phyloP scores from a whole-genome alignment of 2,888 invertebrate genomes.

The Dryobotodes eremita region DNA sequence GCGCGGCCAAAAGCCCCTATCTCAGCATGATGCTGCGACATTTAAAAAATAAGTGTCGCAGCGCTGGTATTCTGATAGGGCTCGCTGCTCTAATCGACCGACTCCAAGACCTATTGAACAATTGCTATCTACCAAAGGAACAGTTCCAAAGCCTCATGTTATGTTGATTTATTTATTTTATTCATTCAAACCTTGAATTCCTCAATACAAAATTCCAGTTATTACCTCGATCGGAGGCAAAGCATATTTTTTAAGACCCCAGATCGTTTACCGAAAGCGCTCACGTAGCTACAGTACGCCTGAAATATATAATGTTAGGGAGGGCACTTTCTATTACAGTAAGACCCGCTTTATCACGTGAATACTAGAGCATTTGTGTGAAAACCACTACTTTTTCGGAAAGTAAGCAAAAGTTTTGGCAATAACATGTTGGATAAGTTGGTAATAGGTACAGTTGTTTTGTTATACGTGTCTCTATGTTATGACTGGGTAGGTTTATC shows the following conservation, averaged over 20 bases:
- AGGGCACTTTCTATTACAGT: conserved; percentile 45
- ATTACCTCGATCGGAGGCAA: background rate
- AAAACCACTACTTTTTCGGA: background rate
- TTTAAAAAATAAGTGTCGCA: too few species aligned
- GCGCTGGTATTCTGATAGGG: too few species aligned
- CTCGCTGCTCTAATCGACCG: too few species aligned
- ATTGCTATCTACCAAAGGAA: background rate
- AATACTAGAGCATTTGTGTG: conserved; percentile 35
- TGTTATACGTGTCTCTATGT: background rate
- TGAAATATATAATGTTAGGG: conserved; percentile 60
- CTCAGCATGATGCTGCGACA: too few species aligned
- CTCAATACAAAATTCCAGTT: conserved; percentile 16
- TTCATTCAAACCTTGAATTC: background rate
- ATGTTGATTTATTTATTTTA: background rate
- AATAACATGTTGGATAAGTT: conserved; percentile 11
- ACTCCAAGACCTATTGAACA: background rate
- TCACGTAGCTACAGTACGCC: conserved; percentile 55
- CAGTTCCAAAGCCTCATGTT: background rate
- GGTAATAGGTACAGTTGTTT: background rate
- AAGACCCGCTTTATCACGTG: conserved; percentile 49
- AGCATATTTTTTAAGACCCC: conserved; percentile 43
- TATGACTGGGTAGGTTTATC: conserved; percentile 1
- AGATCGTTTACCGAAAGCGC: conserved; percentile 47
- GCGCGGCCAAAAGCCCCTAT: too few species aligned
- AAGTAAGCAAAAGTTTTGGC: conserved; percentile 23